A percentile compares a stretch with the other conserved stretches of the same genome.
phyloP scores from a whole-genome alignment of 2,888 invertebrate species.

The Reticulitermes lucifugus region DNA sequence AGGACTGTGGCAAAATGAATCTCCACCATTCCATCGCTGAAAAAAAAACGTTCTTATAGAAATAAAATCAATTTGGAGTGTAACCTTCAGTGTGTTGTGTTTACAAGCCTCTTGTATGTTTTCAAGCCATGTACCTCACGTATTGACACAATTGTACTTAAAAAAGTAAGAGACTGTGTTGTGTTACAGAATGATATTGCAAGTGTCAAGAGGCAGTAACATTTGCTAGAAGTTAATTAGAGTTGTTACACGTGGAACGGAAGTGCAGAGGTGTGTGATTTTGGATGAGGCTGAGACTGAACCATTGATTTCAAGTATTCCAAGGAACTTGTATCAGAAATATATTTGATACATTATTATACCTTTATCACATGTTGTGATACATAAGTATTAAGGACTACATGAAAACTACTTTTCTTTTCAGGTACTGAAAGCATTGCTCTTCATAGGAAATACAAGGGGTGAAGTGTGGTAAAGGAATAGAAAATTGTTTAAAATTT shows the following conservation, averaged over 20 bases:
- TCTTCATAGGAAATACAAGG: too few species aligned
- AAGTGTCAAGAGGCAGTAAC: background rate
- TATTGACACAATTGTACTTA: background rate
- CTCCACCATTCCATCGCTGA: slow-evolving; percentile 11
- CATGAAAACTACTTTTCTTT: background rate
- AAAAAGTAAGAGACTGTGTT: background rate
- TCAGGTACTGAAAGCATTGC: too few species aligned
- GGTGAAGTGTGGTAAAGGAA: too few species aligned
- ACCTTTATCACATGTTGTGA: background rate
- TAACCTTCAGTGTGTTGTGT: background rate
- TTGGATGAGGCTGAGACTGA: background rate
- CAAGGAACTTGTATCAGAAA: background rate
- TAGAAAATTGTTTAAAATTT: too few species aligned
- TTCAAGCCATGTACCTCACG: background rate
- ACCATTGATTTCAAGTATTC: background rate
- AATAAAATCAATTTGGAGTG: too few species aligned
- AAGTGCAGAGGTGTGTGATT: background rate
- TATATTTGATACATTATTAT: background rate
- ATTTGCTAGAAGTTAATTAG: background rate
- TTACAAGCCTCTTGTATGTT: too few species aligned
- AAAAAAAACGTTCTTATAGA: background rate
- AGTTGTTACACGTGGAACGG: background rate
- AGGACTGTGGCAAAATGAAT: background rate
- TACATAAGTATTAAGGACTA: background rate
- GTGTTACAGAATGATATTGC: background rate